Conservation (phyloP, 2,113 vertebrate genomes). For the Thermophis baileyi region DNA sequence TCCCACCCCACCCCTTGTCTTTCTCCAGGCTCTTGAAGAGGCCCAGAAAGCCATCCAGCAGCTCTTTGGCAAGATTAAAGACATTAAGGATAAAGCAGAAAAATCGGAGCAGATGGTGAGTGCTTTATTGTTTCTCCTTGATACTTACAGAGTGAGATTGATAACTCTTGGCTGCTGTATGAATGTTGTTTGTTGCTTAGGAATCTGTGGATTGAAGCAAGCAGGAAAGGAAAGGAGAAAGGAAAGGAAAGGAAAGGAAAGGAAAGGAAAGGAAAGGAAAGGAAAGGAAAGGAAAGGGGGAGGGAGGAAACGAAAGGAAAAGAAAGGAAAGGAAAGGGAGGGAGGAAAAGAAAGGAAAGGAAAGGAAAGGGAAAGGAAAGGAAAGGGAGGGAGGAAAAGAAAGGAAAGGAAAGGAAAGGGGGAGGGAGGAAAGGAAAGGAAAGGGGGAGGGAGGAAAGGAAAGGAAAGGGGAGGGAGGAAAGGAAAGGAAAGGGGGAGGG, state of each 20-base stretch:
- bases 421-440: too few species aligned
- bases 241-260: too few species aligned
- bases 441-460: too few species aligned
- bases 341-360: too few species aligned
- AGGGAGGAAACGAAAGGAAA: too few species aligned
- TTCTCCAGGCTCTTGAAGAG: slow-evolving; percentile 89
- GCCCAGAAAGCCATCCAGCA: slow-evolving; percentile 97
- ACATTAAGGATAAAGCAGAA: slow-evolving; percentile 99
- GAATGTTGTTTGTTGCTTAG: neutral
- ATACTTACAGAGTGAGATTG: neutral
- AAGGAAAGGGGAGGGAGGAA: too few species aligned
- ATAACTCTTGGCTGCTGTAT: neutral
- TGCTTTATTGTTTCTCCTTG: neutral
- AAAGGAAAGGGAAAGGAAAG: too few species aligned
- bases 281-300: too few species aligned
- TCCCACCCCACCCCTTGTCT: slow-evolving; percentile 48
- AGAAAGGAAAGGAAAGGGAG: too few species aligned
- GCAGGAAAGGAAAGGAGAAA: fast-evolving
- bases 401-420: neutral
- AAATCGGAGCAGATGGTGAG: slow-evolving; percentile 99
- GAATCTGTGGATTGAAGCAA: neutral
- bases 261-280: too few species aligned
- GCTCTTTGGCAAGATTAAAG: slow-evolving; percentile 98
- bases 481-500: too few species aligned
- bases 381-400: too few species aligned